phyloP scores from a whole-genome alignment of 2,797 vertebrate genomes.

The Coendou prehensilis region DNA sequence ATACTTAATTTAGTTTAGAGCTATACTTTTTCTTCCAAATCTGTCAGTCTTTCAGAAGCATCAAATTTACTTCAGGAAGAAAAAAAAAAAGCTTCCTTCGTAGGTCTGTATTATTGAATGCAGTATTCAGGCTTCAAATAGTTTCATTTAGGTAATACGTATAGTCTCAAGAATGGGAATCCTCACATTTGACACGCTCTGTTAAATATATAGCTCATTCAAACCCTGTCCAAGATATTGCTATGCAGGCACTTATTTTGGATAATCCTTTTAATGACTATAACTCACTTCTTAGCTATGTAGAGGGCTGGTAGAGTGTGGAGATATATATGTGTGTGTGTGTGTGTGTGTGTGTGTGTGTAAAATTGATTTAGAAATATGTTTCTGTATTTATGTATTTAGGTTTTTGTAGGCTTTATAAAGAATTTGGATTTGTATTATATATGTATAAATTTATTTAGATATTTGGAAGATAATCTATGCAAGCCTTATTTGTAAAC shows the following conservation, averaged over 20 bases:
- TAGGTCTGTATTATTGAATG: slow-evolving; percentile 70
- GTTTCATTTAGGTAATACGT: slow-evolving; percentile 79
- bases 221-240: slow-evolving; percentile 72
- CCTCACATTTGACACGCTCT: slow-evolving; percentile 77
- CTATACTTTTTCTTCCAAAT: slow-evolving; percentile 76
- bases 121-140: slow-evolving; percentile 51
- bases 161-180: slow-evolving; percentile 80
- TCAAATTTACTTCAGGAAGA: slow-evolving; percentile 76
- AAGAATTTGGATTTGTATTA: slow-evolving; percentile 66
- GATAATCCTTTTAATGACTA: slow-evolving; percentile 86
- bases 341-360: slow-evolving; percentile 74
- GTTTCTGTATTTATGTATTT: slow-evolving; percentile 75
- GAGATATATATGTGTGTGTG: not conserved
- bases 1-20: slow-evolving; percentile 82
- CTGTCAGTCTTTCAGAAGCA: slow-evolving; percentile 78
- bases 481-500: slow-evolving; percentile 76
- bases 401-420: slow-evolving; percentile 53
- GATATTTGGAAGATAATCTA: slow-evolving; percentile 84
- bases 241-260: slow-evolving; percentile 81
- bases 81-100: slow-evolving; percentile 68
- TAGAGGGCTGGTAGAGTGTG: slow-evolving; percentile 73
- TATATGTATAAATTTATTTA: slow-evolving; percentile 61
- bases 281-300: slow-evolving; percentile 81
- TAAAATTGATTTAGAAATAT: slow-evolving; percentile 76
- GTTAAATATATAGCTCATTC: slow-evolving; percentile 78